A percentile compares a stretch with the other conserved stretches of the same genome.
These are phyloP conservation scores for Poecilia wingei DNA, from an alignment of 2,797 vertebrate genomes.

Conservation along the genomic window DNA sequence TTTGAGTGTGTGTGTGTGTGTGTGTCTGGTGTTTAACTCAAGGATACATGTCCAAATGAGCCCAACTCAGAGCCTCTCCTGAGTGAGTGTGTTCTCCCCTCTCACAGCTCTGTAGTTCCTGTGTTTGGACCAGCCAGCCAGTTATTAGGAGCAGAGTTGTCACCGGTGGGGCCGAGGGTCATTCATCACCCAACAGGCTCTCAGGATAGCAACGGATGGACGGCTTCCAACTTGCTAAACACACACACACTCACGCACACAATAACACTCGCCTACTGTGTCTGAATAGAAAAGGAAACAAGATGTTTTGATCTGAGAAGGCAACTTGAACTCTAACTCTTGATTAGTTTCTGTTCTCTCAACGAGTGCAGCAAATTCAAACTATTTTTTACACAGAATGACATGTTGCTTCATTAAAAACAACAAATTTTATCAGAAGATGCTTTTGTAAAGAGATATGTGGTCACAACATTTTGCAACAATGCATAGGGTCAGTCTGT, in stretches of 20 bases:
- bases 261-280: constrained; percentile 1
- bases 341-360: neutral
- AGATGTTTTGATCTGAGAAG: constrained; percentile 18
- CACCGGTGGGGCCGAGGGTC: constrained; percentile 52
- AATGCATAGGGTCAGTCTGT: neutral
- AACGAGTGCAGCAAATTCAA: neutral
- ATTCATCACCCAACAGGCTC: constrained; percentile 63
- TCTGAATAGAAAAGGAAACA: constrained; percentile 18
- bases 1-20: neutral
- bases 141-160: constrained; percentile 66
- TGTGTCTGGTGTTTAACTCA: constrained; percentile 31
- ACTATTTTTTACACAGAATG: neutral
- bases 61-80: constrained; percentile 9
- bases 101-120: constrained; percentile 43
- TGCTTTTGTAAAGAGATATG: neutral
- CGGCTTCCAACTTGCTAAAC: constrained; percentile 35
- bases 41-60: constrained; percentile 44
- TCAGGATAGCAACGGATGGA: constrained; percentile 43
- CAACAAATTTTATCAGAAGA: neutral
- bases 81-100: constrained; percentile 20
- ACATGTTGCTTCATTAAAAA: neutral
- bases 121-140: constrained; percentile 54
- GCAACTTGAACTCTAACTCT: constrained; percentile 22
- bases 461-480: neutral
- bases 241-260: constrained; percentile 16